A percentile compares a stretch with the other conserved stretches of the same genome.
phyloP scores from a whole-genome alignment of 2,888 invertebrate species.

The Mylabris sibirica region DNA sequence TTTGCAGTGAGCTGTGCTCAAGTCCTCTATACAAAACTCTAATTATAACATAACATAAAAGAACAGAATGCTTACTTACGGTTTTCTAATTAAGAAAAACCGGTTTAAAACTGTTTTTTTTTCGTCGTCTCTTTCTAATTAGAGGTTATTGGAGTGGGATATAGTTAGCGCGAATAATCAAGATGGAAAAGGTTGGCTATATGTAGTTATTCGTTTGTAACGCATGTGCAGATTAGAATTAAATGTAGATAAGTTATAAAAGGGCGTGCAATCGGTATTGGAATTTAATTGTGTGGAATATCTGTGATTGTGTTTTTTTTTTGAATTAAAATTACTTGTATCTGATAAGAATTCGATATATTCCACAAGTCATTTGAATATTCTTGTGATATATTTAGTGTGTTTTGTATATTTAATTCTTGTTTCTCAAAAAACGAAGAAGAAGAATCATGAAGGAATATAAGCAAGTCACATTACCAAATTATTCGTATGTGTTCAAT shows the following conservation, averaged over 20 bases:
- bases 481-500: constrained; percentile 93
- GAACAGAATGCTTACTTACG: background rate
- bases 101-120: background rate
- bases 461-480: constrained; percentile 75
- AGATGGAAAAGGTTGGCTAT: background rate
- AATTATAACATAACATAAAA: background rate
- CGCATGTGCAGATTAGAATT: background rate
- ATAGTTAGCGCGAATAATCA: background rate
- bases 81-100: background rate
- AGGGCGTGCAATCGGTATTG: background rate
- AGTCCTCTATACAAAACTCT: no score
- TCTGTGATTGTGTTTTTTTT: background rate
- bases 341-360: background rate
- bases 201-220: background rate
- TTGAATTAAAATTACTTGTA: background rate
- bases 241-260: background rate
- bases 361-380: background rate
- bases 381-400: background rate
- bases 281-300: background rate
- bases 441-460: constrained; percentile 55
- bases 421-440: background rate
- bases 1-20: no score
- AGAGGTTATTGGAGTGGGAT: background rate
- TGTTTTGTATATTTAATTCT: background rate
- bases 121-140: background rate